Percentiles rank a stretch among this genome's conserved stretches.
Conservation (phyloP, 2,113 vertebrate genomes). For the Neogale vison region DNA sequence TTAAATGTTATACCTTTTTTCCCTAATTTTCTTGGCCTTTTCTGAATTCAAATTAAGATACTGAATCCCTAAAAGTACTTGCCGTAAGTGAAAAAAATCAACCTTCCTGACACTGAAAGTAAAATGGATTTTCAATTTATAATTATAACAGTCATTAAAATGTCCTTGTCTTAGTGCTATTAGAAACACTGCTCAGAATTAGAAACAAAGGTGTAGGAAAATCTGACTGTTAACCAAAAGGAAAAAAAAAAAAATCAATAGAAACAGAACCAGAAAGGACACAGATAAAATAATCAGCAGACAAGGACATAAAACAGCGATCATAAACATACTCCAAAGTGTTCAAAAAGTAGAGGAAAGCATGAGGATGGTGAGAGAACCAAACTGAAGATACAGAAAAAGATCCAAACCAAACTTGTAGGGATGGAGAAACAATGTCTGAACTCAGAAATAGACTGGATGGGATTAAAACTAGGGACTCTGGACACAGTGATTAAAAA, state of each 20-base stretch:
- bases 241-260: background rate
- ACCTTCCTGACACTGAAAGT: background rate
- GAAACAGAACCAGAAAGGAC: background rate
- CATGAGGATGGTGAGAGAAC: background rate
- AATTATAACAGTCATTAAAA: background rate
- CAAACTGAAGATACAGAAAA: background rate
- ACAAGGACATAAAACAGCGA: background rate
- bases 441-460: background rate
- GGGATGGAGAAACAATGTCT: background rate
- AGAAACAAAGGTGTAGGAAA: background rate
- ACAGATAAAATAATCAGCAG: background rate
- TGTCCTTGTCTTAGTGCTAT: background rate
- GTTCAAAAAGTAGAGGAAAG: background rate
- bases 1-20: background rate
- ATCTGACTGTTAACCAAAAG: background rate
- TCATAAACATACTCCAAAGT: background rate
- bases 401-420: background rate
- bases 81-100: background rate
- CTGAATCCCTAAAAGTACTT: background rate
- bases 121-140: constrained; percentile 2
- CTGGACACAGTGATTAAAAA: background rate
- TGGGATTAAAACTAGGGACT: background rate
- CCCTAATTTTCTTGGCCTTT: background rate
- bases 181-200: background rate
- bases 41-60: constrained; percentile 37